These are phyloP conservation scores for Choreutis nemorana DNA, from an alignment of 2,888 invertebrate genomes.

Conservation along the genomic window DNA sequence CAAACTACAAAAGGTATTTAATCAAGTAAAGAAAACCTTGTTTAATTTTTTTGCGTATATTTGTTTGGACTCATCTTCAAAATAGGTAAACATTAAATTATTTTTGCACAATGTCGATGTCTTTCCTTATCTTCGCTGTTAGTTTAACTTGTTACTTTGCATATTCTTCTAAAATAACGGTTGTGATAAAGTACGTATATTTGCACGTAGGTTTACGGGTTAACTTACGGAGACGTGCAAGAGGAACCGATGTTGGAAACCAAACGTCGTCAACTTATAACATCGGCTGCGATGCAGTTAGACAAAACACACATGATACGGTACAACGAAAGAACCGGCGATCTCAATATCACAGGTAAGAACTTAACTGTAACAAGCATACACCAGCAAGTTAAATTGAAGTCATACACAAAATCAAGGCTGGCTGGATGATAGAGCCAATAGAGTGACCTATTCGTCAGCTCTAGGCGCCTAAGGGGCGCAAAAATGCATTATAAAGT, in stretches of 20 bases:
- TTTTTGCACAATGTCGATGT: no score
- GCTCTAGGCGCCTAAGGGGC: no score
- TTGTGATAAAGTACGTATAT: neutral
- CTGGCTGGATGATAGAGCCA: no score
- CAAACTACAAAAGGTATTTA: no score
- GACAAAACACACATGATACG: conserved; percentile 96
- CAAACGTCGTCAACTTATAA: conserved; percentile 80
- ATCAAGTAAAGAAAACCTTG: neutral
- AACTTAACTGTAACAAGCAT: neutral
- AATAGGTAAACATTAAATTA: conserved; percentile 1
- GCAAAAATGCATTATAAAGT: no score
- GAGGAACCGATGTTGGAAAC: conserved; percentile 83
- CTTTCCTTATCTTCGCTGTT: no score
- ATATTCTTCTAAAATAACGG: no score
- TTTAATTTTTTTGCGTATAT: neutral
- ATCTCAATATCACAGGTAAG: conserved; percentile 74
- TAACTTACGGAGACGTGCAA: conserved; percentile 68
- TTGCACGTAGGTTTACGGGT: conserved; percentile 59
- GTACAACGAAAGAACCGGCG: conserved; percentile 85
- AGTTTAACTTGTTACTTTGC: no score
- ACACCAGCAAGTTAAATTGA: no score
- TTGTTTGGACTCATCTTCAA: neutral
- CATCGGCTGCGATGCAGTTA: conserved; percentile 80
- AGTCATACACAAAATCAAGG: no score
- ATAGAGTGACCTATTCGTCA: no score